These are phyloP conservation scores for Gastrophysa polygoni DNA, from an alignment of 2,888 invertebrate species.

Conservation along the genomic window DNA sequence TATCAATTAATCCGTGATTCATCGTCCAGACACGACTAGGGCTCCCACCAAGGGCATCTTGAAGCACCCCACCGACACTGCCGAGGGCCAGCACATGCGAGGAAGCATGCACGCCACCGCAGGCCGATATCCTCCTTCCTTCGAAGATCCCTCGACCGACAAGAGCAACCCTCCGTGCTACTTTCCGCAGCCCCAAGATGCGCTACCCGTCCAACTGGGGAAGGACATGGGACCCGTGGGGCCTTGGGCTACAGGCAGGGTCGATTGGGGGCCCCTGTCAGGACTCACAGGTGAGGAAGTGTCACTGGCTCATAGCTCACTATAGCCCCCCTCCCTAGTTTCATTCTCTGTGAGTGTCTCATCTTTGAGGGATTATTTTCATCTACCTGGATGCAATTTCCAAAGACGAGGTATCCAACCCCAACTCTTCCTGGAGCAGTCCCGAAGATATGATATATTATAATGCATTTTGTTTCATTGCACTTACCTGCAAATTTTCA, in stretches of 20 bases:
- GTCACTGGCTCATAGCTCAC: too few relatives aligned
- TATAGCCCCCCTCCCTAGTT: too few relatives aligned
- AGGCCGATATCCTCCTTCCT: slow-evolving; percentile 26
- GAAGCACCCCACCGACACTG: neutral
- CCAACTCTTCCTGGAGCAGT: too few relatives aligned
- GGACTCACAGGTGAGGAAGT: slow-evolving; percentile 63
- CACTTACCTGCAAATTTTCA: too few relatives aligned
- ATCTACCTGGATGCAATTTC: too few relatives aligned
- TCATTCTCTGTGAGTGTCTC: too few relatives aligned
- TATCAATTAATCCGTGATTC: too few relatives aligned
- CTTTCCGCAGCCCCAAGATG: slow-evolving; percentile 63
- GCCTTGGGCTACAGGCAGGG: slow-evolving; percentile 75
- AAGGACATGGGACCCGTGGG: slow-evolving; percentile 62
- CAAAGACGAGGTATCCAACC: too few relatives aligned
- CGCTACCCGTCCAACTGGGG: slow-evolving; percentile 46
- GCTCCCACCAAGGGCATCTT: slow-evolving; percentile 1
- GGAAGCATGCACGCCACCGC: slow-evolving; percentile 33
- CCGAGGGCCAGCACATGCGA: too few relatives aligned
- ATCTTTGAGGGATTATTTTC: too few relatives aligned
- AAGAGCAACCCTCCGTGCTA: slow-evolving; percentile 54
- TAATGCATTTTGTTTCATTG: too few relatives aligned
- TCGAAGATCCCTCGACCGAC: slow-evolving; percentile 4
- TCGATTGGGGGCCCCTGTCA: slow-evolving; percentile 74
- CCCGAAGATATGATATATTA: too few relatives aligned
- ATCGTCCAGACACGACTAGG: neutral